phyloP scores from a whole-genome alignment of 2,797 vertebrate species.

The Paratrypauchen microcephalus region DNA sequence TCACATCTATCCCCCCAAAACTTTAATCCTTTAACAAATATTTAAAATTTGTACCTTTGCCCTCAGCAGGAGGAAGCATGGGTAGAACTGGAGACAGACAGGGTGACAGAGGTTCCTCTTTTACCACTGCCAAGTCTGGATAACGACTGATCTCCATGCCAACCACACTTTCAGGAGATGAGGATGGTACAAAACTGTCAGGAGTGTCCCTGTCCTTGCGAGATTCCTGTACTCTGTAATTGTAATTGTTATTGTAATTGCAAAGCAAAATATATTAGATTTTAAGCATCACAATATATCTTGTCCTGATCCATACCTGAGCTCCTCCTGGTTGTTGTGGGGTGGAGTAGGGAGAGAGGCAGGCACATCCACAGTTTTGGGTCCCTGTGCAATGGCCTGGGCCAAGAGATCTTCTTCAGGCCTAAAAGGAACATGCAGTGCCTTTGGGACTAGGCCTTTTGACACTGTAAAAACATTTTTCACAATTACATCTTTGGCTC shows the following conservation, averaged over 20 bases:
- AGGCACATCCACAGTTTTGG: slow-evolving; percentile 97
- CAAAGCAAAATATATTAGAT: neutral
- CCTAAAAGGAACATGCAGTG: slow-evolving; percentile 90
- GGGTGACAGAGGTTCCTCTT: slow-evolving; percentile 91
- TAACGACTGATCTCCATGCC: slow-evolving; percentile 95
- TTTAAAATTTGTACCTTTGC: slow-evolving; percentile 80
- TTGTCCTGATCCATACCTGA: slow-evolving; percentile 77
- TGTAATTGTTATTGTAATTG: slow-evolving; percentile 4
- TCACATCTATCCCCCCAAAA: neutral
- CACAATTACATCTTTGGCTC: neutral
- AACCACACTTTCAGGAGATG: slow-evolving; percentile 96
- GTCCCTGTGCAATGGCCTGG: slow-evolving; percentile 91
- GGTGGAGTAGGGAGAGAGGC: slow-evolving; percentile 97
- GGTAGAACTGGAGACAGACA: slow-evolving; percentile 92
- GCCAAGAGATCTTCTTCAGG: slow-evolving; percentile 92
- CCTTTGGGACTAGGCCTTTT: slow-evolving; percentile 90
- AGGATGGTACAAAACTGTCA: slow-evolving; percentile 97
- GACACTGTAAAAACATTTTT: slow-evolving; percentile 74
- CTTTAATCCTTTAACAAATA: neutral
- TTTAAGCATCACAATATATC: neutral
- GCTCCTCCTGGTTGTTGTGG: slow-evolving; percentile 97
- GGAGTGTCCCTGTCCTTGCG: slow-evolving; percentile 92
- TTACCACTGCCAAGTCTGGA: slow-evolving; percentile 90
- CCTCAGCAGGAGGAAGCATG: slow-evolving; percentile 88
- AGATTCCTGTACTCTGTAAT: slow-evolving; percentile 87